Conservation (phyloP, 2,888 invertebrate species). For the Heliconius charithonia region DNA sequence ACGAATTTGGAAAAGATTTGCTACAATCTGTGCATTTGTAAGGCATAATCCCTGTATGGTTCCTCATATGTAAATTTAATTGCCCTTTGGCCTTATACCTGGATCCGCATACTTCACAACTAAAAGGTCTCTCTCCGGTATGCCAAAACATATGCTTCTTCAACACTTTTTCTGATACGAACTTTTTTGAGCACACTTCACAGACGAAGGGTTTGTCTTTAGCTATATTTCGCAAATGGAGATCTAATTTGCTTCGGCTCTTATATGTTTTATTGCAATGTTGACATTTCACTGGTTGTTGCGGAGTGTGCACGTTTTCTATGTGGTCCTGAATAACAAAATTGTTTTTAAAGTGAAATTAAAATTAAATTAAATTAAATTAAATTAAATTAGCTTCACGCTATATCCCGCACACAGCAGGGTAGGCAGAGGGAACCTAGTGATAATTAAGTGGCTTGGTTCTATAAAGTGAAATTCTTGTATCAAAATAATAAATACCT, state of each 20-base stretch:
- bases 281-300: constrained; percentile 54
- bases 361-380: too few relatives aligned
- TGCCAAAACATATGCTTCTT: constrained; percentile 62
- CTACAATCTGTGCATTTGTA: constrained; percentile 50
- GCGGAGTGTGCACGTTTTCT: constrained; percentile 41
- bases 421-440: too few relatives aligned
- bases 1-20: constrained; percentile 48
- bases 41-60: constrained; percentile 53
- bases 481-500: too few relatives aligned
- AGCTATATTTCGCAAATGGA: constrained; percentile 53
- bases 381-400: too few relatives aligned
- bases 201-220: constrained; percentile 56
- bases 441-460: too few relatives aligned
- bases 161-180: constrained; percentile 47
- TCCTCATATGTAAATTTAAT: constrained; percentile 56
- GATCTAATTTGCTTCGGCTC: constrained; percentile 50
- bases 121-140: constrained; percentile 56
- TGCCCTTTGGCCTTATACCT: constrained; percentile 59
- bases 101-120: constrained; percentile 57
- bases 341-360: too few relatives aligned
- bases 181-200: constrained; percentile 58
- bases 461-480: too few relatives aligned
- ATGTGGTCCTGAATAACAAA: constrained; percentile 43
- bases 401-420: too few relatives aligned
- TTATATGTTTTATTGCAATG: constrained; percentile 63